Base-by-base conservation (phyloP, 1,140 invertebrate genomes). In the Drosophila navojoa region DNA sequence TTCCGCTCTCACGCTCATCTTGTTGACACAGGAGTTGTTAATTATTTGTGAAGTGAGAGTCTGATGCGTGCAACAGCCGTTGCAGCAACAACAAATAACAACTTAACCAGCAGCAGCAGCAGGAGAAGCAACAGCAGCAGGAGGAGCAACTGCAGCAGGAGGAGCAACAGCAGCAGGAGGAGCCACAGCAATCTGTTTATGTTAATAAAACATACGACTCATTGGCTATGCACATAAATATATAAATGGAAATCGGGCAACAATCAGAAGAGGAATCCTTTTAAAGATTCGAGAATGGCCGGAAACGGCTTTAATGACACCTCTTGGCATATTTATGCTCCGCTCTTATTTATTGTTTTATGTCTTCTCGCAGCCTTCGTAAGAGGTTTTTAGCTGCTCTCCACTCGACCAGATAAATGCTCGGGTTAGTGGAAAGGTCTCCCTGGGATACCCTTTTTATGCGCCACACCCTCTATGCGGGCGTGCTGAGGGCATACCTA, bases 151-250 rank as follows among this genome's bases (percentile, higher is more conserved):
- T 69, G 32, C 38, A 66, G 53, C 32, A 66, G 19, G 1, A 57
- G 38, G 58, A 63, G 32, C 47, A 58, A 45, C 61, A 72, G 32
- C 38, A 66, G 53, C 32, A 66, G 19, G 1, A 57, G 38, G 58
- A 63, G 9, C 50, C 42, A 15, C 61, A 64, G 27, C 22, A 49
- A 63, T 2, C 38, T 82, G 76, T 61, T 79, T 72, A 76, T 76
- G 84, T 89, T 89, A 84, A 89, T 89, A 79, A 86, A 76, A 87
- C 81, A 87, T 87, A 79, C 77, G 76, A 77, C 74, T 84, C 84
- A 89, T 87, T 89, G 84, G 77, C 72, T 71, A 87, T 87, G 84
- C 77, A 77, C 84, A 87, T 89, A 87, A 87, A 87, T 87, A 84
- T 73, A 78, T 77, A 75, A 80, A 85, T 66, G 81, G 57, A 81